Evolutionary conservation across 2,888 invertebrate species (phyloP).

Genomic region (Macrophya annulata): DNA sequence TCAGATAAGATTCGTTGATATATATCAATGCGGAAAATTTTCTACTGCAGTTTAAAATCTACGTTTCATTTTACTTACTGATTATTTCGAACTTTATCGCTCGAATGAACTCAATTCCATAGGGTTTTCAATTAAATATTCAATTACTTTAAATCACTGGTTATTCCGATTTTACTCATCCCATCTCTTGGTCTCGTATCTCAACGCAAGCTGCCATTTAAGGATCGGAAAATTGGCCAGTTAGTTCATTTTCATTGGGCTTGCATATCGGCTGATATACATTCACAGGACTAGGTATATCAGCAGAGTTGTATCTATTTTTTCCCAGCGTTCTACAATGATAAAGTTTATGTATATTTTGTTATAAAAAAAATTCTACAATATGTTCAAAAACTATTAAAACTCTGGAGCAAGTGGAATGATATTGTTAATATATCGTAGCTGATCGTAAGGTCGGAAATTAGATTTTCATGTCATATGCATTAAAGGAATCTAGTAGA

Average conservation of each 20-base stretch:
- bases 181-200: neutral
- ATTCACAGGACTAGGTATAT: too few species aligned
- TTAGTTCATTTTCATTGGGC: neutral
- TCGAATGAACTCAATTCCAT: conserved; percentile 15
- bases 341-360: neutral
- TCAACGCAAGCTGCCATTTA: neutral
- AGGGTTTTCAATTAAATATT: conserved; percentile 43
- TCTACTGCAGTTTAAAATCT: neutral
- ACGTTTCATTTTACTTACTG: conserved; percentile 7
- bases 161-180: neutral
- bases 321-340: neutral
- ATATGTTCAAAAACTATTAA: neutral
- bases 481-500: neutral
- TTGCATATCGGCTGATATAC: neutral
- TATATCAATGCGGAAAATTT: neutral
- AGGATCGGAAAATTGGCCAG: neutral
- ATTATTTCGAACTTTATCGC: neutral
- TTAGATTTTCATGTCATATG: neutral
- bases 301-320: neutral
- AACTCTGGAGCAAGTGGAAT: neutral
- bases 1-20: neutral
- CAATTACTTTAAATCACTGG: conserved; percentile 37
- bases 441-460: neutral
- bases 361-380: neutral
- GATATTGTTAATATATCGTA: neutral